A percentile compares a stretch with the other conserved stretches of the same genome.
Conservation (phyloP, 2,113 vertebrate genomes). For the Urocynchramus pylzowi region DNA sequence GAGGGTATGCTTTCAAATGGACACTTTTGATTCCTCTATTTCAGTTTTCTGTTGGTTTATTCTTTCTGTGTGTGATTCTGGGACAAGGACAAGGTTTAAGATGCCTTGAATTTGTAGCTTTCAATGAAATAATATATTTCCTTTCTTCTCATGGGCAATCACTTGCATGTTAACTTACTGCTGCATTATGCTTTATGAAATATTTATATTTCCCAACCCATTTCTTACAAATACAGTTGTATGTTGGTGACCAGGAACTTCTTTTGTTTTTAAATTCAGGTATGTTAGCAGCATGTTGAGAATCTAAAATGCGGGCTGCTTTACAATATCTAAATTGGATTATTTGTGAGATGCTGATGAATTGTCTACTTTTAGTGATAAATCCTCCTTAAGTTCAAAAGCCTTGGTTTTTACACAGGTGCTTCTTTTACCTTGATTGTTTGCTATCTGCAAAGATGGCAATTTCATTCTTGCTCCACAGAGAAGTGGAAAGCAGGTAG, state of each 20-base stretch:
- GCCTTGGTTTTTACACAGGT: neutral
- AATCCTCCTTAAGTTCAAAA: neutral
- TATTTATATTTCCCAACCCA: neutral
- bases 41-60: neutral
- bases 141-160: neutral
- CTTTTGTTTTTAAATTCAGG: neutral
- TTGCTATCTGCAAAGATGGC: neutral
- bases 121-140: neutral
- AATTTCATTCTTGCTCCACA: neutral
- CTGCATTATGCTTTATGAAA: neutral
- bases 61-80: neutral
- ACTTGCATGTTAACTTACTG: neutral
- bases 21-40: neutral
- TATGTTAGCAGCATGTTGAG: neutral
- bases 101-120: neutral
- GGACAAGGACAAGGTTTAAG: neutral
- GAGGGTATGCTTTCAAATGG: neutral
- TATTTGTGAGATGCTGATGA: neutral
- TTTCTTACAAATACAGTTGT: neutral
- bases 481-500: neutral
- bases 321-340: neutral
- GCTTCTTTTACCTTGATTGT: neutral
- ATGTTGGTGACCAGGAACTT: neutral
- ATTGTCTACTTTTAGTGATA: neutral
- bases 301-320: neutral